Conservation (phyloP, 2,888 invertebrate genomes). For the Prenolepis imparis region DNA sequence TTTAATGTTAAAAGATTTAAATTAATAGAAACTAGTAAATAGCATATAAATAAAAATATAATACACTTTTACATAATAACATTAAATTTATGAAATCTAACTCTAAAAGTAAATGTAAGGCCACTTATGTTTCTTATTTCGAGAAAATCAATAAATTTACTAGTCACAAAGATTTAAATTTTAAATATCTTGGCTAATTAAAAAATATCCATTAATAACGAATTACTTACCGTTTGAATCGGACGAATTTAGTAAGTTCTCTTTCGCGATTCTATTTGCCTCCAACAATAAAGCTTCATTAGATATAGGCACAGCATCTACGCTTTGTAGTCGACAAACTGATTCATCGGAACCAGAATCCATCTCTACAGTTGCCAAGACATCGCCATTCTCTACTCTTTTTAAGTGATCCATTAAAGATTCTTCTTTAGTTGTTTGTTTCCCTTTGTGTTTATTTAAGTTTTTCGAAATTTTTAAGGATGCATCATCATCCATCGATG, state of each 20-base stretch:
- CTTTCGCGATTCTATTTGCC: slow-evolving; percentile 65
- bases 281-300: slow-evolving; percentile 62
- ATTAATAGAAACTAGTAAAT: neutral
- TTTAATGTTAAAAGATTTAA: slow-evolving; percentile 6
- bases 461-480: slow-evolving; percentile 23
- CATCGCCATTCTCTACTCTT: slow-evolving; percentile 71
- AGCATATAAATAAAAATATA: neutral
- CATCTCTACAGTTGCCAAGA: slow-evolving; percentile 35
- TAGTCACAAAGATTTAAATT: neutral
- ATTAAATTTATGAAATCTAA: slow-evolving; percentile 4
- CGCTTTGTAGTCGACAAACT: neutral
- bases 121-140: neutral
- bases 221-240: slow-evolving; percentile 68
- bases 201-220: slow-evolving; percentile 6
- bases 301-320: slow-evolving; percentile 3
- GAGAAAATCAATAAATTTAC: neutral
- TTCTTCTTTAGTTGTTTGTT: slow-evolving; percentile 68
- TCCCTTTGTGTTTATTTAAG: slow-evolving; percentile 14
- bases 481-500: slow-evolving; percentile 46
- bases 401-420: slow-evolving; percentile 78
- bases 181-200: neutral
- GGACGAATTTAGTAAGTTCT: slow-evolving; percentile 61
- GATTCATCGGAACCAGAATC: slow-evolving; percentile 25
- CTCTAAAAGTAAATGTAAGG: neutral
- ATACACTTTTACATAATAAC: neutral